These are phyloP conservation scores for Tenthredo notha DNA, from an alignment of 2,888 invertebrate genomes.

Conservation along the genomic window DNA sequence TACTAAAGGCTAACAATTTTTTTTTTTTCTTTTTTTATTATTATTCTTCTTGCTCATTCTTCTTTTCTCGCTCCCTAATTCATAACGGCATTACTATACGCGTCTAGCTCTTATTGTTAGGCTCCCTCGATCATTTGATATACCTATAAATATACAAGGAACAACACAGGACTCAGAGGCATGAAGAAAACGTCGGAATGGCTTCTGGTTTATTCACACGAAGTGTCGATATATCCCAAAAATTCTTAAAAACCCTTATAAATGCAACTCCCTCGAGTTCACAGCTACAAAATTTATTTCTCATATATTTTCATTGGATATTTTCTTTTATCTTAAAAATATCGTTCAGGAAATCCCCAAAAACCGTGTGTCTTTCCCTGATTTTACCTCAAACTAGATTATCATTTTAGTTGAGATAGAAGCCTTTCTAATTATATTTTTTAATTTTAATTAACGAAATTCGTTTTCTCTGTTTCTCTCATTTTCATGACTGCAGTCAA, in stretches of 20 bases:
- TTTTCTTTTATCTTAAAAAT: neutral
- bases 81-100: neutral
- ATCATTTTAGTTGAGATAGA: neutral
- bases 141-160: neutral
- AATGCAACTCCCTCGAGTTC: neutral
- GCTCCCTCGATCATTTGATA: neutral
- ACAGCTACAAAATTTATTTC: neutral
- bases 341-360: too few species aligned
- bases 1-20: conserved; percentile 20
- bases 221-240: neutral
- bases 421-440: neutral
- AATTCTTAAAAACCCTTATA: neutral
- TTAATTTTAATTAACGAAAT: neutral
- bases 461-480: conserved; percentile 54
- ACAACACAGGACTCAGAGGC: neutral
- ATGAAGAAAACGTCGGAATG: neutral
- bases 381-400: neutral
- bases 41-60: neutral
- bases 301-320: neutral
- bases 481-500: conserved; percentile 81
- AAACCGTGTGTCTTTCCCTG: neutral
- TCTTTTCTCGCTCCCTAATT: conserved; percentile 2
- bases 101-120: neutral
- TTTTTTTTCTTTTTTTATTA: neutral
- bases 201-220: neutral